phyloP scores from a whole-genome alignment of 2,888 invertebrate species.

The Stictocephala bisonia region DNA sequence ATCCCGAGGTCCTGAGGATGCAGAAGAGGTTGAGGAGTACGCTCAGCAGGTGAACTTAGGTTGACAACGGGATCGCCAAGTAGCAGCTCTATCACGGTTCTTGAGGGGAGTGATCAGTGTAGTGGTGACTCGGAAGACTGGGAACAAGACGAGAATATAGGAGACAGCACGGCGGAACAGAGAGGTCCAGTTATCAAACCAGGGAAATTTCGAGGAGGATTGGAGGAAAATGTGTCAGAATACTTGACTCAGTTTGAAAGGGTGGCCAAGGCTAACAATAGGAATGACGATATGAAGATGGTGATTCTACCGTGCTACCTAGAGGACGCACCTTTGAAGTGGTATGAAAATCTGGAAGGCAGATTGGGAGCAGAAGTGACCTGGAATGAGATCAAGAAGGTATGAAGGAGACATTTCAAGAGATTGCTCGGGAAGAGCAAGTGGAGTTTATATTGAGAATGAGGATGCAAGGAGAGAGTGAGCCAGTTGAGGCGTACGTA shows the following conservation, averaged over 20 bases:
- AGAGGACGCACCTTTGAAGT: neutral
- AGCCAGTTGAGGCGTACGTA: neutral
- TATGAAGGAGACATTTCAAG: neutral
- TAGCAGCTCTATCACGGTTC: no score
- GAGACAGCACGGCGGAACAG: no score
- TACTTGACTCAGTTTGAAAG: slow-evolving; percentile 3
- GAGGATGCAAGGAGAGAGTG: neutral
- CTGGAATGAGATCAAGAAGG: neutral
- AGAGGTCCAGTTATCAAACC: no score
- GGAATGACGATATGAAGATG: neutral
- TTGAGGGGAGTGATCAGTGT: no score
- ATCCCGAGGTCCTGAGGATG: no score
- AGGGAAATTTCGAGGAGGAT: slow-evolving; percentile 27
- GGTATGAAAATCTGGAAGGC: neutral
- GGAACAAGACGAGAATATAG: no score
- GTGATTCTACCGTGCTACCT: neutral
- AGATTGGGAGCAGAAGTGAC: neutral
- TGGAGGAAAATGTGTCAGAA: neutral
- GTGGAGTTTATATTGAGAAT: slow-evolving; percentile 1
- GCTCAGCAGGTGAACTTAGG: no score
- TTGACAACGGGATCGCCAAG: no score
- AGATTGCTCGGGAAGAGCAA: neutral
- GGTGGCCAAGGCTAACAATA: neutral
- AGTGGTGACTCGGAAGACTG: no score
- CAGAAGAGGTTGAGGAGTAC: no score